Evolutionary conservation across 53 echinoderm and acorn worm species (phyloP).

Genomic region (Zoroaster sp.): DNA sequence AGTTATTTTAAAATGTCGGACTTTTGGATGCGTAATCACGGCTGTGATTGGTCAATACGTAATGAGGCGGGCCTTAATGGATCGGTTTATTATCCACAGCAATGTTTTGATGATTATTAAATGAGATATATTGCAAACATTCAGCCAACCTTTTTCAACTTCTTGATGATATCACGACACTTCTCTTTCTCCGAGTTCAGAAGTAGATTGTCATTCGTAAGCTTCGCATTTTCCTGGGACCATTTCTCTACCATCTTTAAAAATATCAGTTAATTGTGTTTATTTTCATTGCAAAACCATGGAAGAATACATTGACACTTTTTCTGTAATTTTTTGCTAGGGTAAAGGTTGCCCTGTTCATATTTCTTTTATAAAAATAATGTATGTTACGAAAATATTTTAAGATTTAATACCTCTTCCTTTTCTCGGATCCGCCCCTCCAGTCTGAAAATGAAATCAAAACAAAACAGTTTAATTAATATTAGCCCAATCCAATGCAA

Average conservation of each 20-base stretch:
- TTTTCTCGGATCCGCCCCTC: constrained; percentile 64
- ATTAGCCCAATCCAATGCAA: no score
- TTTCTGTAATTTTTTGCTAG: neutral
- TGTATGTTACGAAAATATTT: neutral
- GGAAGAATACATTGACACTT: neutral
- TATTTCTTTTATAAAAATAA: neutral
- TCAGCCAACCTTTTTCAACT: constrained; percentile 56
- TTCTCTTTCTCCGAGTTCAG: constrained; percentile 66
- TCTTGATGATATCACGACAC: constrained; percentile 56
- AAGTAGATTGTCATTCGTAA: constrained; percentile 63
- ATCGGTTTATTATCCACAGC: no score
- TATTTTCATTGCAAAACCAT: neutral
- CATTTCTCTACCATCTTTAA: constrained; percentile 57
- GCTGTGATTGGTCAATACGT: no score
- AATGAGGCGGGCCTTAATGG: no score
- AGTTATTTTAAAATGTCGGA: no score
- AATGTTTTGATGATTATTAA: no score
- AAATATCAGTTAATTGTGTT: neutral
- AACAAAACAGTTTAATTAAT: no score
- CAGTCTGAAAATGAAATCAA: constrained; percentile 41
- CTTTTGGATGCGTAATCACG: no score
- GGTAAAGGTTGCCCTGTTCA: neutral
- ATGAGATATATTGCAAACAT: neutral
- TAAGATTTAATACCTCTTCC: constrained; percentile 70
- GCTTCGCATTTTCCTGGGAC: constrained; percentile 32